Base-by-base conservation (phyloP, 2,113 vertebrate species). In the Mystacornis crossleyi region DNA sequence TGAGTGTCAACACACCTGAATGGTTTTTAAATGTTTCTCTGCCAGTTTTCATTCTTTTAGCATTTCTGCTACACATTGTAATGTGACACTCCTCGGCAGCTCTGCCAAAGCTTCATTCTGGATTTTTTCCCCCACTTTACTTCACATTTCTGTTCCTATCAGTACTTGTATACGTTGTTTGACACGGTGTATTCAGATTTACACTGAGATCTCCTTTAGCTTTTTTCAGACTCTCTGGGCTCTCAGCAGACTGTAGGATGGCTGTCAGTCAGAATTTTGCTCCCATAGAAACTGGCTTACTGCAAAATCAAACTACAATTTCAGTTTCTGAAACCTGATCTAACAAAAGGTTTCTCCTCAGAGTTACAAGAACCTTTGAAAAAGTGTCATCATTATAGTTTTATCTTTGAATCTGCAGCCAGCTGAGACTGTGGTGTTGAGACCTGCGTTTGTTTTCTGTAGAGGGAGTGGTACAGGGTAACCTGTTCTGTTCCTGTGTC, bases 71-170 rank as follows among this genome's bases (percentile, higher is more conserved):
- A n/a, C n/a, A n/a, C n/a, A n/a, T 81, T 58, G 24, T 72, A 53
- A 31, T 38, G 29, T 40, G 36, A 34, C 12, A 2, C 8, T 91
- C 9, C n/a, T 69, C 0, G 0, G 66, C 55, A 51, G 16, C 28
- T 73, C 50, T 84, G 40, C 34, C 60, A 67, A 57, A 74, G 10
- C 14, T 62, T 71, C 21, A 14, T 70, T 69, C 28, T 66, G 62
- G 21, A 16, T 33, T 74, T 60, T 69, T 57, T 23, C 12, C 17
- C 29, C 11, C 17, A 5, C 11, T 70, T 89, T 70, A 6, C 25
- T 9, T 54, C 8, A 0, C 3, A 5, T 53, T 83, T 77, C 21
- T 90, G 71, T 36, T 47, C 14, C 17, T 55, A 4, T 58, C 19
- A 40, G 11, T 47, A 48, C 11, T 69, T 69, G 6, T 26, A 5